A percentile compares a stretch with the other conserved stretches of the same genome.
Evolutionary conservation across 2,113 vertebrate genomes (phyloP).

Genomic region (Lampris megalopsis): DNA sequence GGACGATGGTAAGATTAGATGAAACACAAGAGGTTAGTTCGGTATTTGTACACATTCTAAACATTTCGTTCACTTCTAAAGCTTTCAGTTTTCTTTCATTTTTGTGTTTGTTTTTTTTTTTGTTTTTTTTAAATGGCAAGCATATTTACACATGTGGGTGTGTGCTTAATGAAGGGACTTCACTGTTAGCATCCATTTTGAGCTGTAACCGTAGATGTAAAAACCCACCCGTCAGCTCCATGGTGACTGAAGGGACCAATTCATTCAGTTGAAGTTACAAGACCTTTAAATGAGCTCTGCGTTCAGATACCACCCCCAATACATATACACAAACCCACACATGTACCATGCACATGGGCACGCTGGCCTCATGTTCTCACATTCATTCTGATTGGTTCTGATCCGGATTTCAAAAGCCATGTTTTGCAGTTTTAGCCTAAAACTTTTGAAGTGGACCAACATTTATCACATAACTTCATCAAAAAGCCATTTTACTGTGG

Average conservation of each 20-base stretch:
- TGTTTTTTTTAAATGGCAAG: neutral
- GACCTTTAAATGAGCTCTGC: neutral
- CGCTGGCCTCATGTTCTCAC: neutral
- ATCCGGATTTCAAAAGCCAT: neutral
- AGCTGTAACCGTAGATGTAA: slow-evolving; percentile 43
- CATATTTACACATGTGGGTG: slow-evolving; percentile 11
- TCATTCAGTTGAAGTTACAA: slow-evolving; percentile 15
- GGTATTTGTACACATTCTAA: neutral
- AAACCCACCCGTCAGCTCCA: slow-evolving; percentile 25
- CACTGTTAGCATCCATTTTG: slow-evolving; percentile 20
- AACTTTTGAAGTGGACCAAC: neutral
- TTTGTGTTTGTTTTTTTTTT: neutral
- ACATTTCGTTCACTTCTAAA: neutral
- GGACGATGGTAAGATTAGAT: neutral
- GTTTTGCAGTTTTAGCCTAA: neutral
- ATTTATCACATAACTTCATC: slow-evolving; percentile 2
- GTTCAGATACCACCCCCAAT: neutral
- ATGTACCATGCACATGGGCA: neutral
- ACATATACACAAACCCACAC: slow-evolving; percentile 1
- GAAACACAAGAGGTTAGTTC: neutral
- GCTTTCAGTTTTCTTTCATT: neutral
- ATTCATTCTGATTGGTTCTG: neutral
- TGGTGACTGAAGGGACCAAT: slow-evolving; percentile 50
- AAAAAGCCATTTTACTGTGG: neutral
- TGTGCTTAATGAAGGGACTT: slow-evolving; percentile 34